Evolutionary conservation across 2,888 invertebrate genomes (phyloP).

Genomic region (Crocallis elinguaria): DNA sequence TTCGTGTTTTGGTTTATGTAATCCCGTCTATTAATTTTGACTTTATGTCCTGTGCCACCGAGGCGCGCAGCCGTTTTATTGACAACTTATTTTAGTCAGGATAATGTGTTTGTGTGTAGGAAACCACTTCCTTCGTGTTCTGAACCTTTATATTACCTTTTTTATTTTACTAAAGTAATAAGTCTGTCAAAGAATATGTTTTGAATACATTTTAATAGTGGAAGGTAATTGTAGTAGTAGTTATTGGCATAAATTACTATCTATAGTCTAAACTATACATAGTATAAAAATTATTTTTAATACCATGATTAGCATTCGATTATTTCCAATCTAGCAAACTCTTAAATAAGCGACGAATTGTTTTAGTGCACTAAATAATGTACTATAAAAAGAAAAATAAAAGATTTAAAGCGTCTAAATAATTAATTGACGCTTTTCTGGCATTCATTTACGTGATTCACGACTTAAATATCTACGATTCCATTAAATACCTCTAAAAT

Average conservation of each 20-base stretch:
- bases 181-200: too few species aligned
- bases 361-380: too few species aligned
- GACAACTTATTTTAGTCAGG: conserved; percentile 44
- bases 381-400: not conserved
- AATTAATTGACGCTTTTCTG: conserved; percentile 28
- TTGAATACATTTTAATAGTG: too few species aligned
- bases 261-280: too few species aligned
- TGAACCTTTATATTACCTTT: conserved; percentile 1
- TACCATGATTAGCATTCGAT: too few species aligned
- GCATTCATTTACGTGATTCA: conserved; percentile 27
- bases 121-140: conserved; percentile 32
- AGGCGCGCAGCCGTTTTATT: conserved; percentile 43
- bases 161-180: too few species aligned
- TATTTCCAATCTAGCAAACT: too few species aligned
- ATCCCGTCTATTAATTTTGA: conserved; percentile 63
- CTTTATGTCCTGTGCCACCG: conserved; percentile 47
- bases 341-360: too few species aligned
- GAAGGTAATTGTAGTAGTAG: too few species aligned
- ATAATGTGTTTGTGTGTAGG: conserved; percentile 40
- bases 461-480: conserved; percentile 34
- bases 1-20: conserved; percentile 67
- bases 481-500: conserved; percentile 35
- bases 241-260: too few species aligned
- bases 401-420: conserved; percentile 27
- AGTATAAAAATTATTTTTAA: too few species aligned